Conservation (phyloP, 2,797 vertebrate genomes). For the Poeciliopsis infans region DNA sequence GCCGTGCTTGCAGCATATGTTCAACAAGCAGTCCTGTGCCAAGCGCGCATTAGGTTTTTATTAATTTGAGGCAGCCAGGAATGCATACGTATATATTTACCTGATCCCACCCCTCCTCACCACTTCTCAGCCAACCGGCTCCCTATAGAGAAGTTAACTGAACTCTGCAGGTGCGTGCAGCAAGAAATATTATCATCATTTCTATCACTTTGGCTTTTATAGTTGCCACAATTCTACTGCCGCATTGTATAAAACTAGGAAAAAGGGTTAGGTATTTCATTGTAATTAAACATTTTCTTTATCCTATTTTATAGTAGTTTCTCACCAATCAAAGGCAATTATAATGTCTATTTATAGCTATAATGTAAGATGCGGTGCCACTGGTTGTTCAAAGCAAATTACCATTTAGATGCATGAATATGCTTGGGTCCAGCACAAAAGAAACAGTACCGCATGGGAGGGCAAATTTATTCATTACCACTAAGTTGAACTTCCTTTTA, state of each 20-base stretch:
- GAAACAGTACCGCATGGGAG: conserved; percentile 92
- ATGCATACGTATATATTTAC: conserved; percentile 95
- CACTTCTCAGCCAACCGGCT: conserved; percentile 43
- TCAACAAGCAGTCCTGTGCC: conserved; percentile 96
- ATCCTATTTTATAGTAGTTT: conserved; percentile 22
- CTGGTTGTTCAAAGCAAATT: conserved; percentile 64
- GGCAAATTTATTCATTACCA: conserved; percentile 96
- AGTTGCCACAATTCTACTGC: conserved; percentile 18
- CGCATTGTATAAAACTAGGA: conserved; percentile 14
- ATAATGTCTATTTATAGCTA: conserved; percentile 41
- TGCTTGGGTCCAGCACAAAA: conserved; percentile 79
- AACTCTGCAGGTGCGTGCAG: conserved; percentile 46
- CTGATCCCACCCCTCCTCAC: conserved; percentile 76
- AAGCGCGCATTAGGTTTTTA: conserved; percentile 93
- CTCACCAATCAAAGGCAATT: conserved; percentile 46
- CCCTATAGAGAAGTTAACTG: conserved; percentile 58
- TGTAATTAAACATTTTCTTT: conserved; percentile 25
- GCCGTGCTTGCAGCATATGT: conserved; percentile 98
- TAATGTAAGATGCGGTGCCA: conserved; percentile 33
- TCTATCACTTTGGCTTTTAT: conserved; percentile 8
- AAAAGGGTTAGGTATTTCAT: conserved; percentile 17
- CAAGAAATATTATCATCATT: conserved; percentile 52
- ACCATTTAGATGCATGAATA: conserved; percentile 72
- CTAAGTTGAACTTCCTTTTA: conserved; percentile 98
- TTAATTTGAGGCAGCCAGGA: conserved; percentile 95